phyloP scores from a whole-genome alignment of 2,888 invertebrate genomes.

The Augochlorella aurata region DNA sequence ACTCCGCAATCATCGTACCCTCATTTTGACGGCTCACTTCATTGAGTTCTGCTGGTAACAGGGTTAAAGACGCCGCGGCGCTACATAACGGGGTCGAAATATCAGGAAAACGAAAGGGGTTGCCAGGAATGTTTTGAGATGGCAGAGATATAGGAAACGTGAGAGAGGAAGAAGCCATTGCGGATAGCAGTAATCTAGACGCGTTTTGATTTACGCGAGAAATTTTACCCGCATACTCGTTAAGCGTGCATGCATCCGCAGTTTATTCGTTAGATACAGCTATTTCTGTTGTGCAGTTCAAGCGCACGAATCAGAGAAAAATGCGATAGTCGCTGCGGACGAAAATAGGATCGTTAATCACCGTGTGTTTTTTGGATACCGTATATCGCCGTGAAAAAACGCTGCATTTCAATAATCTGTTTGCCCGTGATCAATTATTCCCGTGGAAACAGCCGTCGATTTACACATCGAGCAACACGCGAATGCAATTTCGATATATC shows the following conservation, averaged over 20 bases:
- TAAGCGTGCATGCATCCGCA: conserved; percentile 22
- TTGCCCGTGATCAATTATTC: conserved; percentile 1
- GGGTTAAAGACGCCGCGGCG: not conserved
- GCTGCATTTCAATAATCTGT: not conserved
- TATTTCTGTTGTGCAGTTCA: conserved; percentile 16
- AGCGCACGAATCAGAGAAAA: not conserved
- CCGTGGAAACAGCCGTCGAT: not conserved
- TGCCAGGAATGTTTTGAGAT: conserved; percentile 40
- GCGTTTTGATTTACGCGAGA: conserved; percentile 49
- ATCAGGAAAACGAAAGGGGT: conserved; percentile 5
- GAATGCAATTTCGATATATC: not conserved
- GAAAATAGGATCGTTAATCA: conserved; percentile 14
- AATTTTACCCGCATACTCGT: conserved; percentile 34
- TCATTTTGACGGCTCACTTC: conserved; percentile 17
- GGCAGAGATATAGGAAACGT: conserved; percentile 11
- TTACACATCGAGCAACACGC: not conserved
- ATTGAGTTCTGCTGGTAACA: conserved; percentile 23
- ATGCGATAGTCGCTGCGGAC: conserved; percentile 13
- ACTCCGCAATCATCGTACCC: conserved; percentile 3
- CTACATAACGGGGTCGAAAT: conserved; percentile 5
- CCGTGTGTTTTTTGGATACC: not conserved
- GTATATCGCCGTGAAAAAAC: not conserved
- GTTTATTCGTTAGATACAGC: conserved; percentile 23
- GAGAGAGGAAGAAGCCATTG: conserved; percentile 28
- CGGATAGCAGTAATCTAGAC: conserved; percentile 25